Evolutionary conservation across 2,797 vertebrate genomes (phyloP).

Genomic region (Scolopax rusticola): DNA sequence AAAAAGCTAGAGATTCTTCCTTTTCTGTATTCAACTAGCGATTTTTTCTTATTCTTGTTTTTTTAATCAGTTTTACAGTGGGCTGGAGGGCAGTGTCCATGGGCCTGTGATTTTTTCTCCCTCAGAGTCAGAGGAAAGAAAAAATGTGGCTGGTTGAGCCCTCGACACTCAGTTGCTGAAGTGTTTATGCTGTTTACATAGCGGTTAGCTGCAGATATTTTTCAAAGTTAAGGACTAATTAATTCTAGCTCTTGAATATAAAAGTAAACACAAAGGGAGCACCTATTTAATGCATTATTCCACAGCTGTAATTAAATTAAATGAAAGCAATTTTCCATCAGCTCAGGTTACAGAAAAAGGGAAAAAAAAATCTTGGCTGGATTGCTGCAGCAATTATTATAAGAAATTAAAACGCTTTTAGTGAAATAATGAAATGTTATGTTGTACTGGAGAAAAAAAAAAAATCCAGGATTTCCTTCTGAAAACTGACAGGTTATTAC

Average conservation of each 20-base stretch:
- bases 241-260: conserved; percentile 20
- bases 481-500: neutral
- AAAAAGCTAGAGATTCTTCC: neutral
- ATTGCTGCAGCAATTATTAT: neutral
- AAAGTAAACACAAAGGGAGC: conserved; percentile 19
- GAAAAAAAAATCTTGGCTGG: neutral
- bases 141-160: neutral
- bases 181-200: neutral
- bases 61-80: neutral
- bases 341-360: conserved; percentile 12
- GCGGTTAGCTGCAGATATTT: neutral
- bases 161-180: neutral
- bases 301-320: conserved; percentile 56
- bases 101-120: neutral
- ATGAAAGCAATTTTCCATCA: conserved; percentile 37
- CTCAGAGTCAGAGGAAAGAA: neutral
- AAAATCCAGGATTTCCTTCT: neutral
- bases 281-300: conserved; percentile 8
- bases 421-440: conserved; percentile 21
- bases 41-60: too few relatives aligned
- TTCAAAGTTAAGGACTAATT: conserved; percentile 25
- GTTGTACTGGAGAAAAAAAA: neutral
- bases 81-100: neutral
- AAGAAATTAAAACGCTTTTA: conserved; percentile 28
- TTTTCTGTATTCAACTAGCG: neutral